These are phyloP conservation scores for Orchesella flavescens DNA, from an alignment of 2,888 invertebrate species.

Conservation along the genomic window DNA sequence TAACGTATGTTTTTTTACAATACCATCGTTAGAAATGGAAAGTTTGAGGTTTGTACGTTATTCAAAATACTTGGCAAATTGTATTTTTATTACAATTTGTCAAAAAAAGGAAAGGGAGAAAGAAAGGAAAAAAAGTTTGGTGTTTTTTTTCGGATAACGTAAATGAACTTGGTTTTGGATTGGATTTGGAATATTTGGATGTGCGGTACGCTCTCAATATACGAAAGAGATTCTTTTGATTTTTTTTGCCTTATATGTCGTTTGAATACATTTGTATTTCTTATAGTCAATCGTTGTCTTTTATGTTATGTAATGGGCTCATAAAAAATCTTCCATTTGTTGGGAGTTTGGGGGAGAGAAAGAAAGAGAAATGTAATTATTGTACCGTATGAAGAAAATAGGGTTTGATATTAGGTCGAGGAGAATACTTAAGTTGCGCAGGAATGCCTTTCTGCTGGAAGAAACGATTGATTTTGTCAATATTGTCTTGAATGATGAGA, in stretches of 20 bases:
- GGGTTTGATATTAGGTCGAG: conserved; percentile 46
- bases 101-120: no score
- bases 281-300: conserved; percentile 40
- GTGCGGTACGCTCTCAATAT: not conserved
- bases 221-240: not conserved
- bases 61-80: no score
- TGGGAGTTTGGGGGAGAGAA: not conserved
- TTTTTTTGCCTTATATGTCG: conserved; percentile 30
- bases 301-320: conserved; percentile 1
- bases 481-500: conserved; percentile 72
- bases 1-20: no score
- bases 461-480: conserved; percentile 71
- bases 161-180: conserved; percentile 2
- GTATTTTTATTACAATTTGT: no score
- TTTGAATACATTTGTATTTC: conserved; percentile 35
- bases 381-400: conserved; percentile 52
- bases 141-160: no score
- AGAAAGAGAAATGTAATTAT: not conserved
- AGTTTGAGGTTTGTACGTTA: no score
- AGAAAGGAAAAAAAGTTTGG: no score
- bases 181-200: not conserved
- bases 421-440: conserved; percentile 69
- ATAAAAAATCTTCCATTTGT: no score
- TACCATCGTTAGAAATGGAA: no score
- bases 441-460: conserved; percentile 69